Base-by-base conservation (phyloP, 30 jellyfish, hydroid and myxozoan genomes). In the Aurelia coerulea region DNA sequence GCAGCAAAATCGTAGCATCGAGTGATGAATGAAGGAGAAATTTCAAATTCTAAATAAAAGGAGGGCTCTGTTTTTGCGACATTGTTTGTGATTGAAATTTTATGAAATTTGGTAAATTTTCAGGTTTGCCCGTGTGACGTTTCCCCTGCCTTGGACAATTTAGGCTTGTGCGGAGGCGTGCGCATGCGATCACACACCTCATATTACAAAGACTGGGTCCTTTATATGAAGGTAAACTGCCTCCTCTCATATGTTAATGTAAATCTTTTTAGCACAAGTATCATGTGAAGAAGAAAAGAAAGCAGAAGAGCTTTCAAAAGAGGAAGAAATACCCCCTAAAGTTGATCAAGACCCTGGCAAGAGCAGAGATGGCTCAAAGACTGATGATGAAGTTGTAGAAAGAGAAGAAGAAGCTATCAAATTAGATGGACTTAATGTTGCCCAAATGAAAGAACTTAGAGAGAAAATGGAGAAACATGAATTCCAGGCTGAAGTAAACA, bases 351-450 rank as follows among this genome's bases (percentile, higher is more conserved):
- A 95, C 46, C 88, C 90, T 37, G 99, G 99, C 34, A 95, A 95
- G 68, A 95, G 99, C 71, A 89, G 99, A 42, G 99, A 95, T 82
- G 99, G 97, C 23, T 90, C 99, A 63, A 95, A 90, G 81, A 95
- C 99, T 32, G 99, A 95, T 58, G 99, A 95, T 76, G 99, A 95
- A 73, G 99, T 88, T 53, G 99, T 95, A 14, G 92, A 90, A 50
- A 83, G 99, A 69, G 99, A 95, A 72, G 99, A 95, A 70, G 99
- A 95, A 78, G 99, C 99, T 4, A 95, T 95, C n/a, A 95, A 95
- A 66, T 67, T 95, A 46, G 99, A 95, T 83, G 99, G 99, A 5
- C 81, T 95, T 17, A 95, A 97, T 90, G 99, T 95, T n/a, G 97
- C 99, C 13, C 98, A 95, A 68, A 91, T 95, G 96, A 95, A 95